Conservation (phyloP, 2,888 invertebrate genomes). For the Argynnis bischoffii region DNA sequence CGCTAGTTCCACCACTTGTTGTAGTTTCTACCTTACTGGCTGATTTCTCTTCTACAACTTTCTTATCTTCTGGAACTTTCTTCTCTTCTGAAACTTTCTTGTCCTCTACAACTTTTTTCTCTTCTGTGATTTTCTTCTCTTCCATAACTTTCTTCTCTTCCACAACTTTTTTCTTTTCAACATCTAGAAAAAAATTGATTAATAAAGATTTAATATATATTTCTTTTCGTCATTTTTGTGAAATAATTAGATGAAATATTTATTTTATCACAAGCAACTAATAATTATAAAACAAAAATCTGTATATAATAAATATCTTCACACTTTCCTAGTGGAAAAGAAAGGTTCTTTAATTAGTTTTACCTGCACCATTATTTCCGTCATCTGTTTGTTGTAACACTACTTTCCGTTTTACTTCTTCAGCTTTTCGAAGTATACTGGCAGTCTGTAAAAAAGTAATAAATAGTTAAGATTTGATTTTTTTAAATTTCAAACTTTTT, state of each 20-base stretch:
- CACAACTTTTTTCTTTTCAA: not conserved
- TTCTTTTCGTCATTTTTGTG: not conserved
- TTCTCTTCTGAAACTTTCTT: no score
- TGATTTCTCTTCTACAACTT: conserved; percentile 43
- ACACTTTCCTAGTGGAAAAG: no score
- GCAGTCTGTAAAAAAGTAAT: conserved; percentile 46
- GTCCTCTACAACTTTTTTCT: no score
- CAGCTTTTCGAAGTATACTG: conserved; percentile 57
- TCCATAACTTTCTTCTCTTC: no score
- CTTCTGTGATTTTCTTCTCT: no score
- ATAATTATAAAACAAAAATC: no score
- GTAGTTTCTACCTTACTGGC: conserved; percentile 52
- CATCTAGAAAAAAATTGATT: not conserved
- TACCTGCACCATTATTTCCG: conserved; percentile 15
- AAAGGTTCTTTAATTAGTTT: not conserved
- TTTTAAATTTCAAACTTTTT: no score
- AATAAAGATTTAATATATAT: not conserved
- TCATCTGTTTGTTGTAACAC: conserved; percentile 36
- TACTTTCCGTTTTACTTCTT: conserved; percentile 60
- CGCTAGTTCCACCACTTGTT: conserved; percentile 59
- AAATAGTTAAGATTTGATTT: not conserved
- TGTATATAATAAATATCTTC: no score
- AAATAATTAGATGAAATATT: not conserved
- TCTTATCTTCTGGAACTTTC: conserved; percentile 50
- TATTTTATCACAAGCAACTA: no score